Evolutionary conservation across 2,113 vertebrate species (phyloP).

Genomic region (Cavia aperea): DNA sequence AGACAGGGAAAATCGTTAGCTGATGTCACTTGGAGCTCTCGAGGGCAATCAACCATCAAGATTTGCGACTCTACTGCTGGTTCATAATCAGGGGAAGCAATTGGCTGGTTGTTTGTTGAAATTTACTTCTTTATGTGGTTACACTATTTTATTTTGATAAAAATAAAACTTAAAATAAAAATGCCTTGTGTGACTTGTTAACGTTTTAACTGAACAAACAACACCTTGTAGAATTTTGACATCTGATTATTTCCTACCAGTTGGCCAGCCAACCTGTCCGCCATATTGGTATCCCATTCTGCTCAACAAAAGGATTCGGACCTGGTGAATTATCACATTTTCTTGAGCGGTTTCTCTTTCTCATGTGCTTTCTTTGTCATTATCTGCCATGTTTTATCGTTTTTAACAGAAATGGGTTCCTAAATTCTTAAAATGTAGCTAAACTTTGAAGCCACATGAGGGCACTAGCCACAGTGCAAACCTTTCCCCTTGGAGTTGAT

Average conservation of each 20-base stretch:
- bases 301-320: background rate
- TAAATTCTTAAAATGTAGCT: slow-evolving; percentile 53
- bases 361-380: background rate
- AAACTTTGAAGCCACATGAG: slow-evolving; percentile 70
- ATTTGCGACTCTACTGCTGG: background rate
- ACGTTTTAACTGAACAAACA: background rate
- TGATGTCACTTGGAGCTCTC: background rate
- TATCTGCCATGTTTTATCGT: slow-evolving; percentile 18
- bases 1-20: background rate
- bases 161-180: slow-evolving; percentile 61
- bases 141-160: slow-evolving; percentile 71
- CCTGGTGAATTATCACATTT: background rate
- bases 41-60: background rate
- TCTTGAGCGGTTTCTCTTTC: background rate
- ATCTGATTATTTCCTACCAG: background rate
- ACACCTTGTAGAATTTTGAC: background rate
- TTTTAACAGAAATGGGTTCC: background rate
- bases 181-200: slow-evolving; percentile 30
- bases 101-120: slow-evolving; percentile 27
- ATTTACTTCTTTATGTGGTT: slow-evolving; percentile 55
- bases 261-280: background rate
- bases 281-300: slow-evolving; percentile 39
- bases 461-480: slow-evolving; percentile 70
- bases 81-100: background rate
- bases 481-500: slow-evolving; percentile 25